Percentiles rank a stretch among this genome's conserved stretches.
Evolutionary conservation across 2,888 invertebrate species (phyloP).

Genomic region (Acholoe squamosa): DNA sequence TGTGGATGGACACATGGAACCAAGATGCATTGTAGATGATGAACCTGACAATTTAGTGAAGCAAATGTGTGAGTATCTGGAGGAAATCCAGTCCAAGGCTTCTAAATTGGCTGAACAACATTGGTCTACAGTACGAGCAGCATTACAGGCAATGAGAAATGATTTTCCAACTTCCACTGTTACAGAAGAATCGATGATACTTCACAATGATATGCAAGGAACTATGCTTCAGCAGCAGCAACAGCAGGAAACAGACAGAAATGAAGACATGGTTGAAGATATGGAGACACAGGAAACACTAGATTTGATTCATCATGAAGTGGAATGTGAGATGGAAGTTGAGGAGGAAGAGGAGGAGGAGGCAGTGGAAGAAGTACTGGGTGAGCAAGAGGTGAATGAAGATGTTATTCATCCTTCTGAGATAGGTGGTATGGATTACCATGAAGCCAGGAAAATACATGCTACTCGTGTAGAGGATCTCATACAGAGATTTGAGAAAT

Average conservation of each 20-base stretch:
- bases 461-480: background rate
- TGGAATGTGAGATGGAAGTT: background rate
- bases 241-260: background rate
- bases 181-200: background rate
- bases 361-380: too few relatives aligned
- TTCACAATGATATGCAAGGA: background rate
- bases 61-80: background rate
- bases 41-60: constrained; percentile 42
- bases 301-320: background rate
- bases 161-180: background rate
- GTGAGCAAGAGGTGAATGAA: too few relatives aligned
- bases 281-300: too few relatives aligned
- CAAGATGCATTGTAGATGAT: background rate
- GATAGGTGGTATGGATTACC: background rate
- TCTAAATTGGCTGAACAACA: background rate
- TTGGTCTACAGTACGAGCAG: background rate
- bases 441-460: background rate
- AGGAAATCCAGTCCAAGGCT: background rate
- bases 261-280: background rate
- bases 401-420: background rate
- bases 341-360: background rate
- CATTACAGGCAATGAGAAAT: background rate
- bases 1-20: background rate
- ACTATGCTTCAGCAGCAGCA: background rate
- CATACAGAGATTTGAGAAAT: background rate